Conservation (phyloP, 2,113 vertebrate species). For the Sterna hirundo region DNA sequence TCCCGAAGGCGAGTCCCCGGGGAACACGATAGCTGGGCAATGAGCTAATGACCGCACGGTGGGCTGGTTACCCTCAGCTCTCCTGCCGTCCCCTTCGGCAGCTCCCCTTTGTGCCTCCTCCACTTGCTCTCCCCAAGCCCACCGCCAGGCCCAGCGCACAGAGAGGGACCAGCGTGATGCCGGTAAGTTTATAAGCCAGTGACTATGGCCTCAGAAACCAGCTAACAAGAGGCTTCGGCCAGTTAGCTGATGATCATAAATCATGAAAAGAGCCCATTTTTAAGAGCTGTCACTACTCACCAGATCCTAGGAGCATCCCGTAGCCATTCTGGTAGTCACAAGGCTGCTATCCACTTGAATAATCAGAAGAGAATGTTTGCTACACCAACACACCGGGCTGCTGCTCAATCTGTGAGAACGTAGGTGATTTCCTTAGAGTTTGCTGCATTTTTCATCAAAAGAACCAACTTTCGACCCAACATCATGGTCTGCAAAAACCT, state of each 20-base stretch:
- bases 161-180: neutral
- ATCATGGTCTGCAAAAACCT: neutral
- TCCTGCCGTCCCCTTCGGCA: neutral
- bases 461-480: neutral
- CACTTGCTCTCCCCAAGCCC: neutral
- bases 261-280: neutral
- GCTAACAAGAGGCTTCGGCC: neutral
- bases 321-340: neutral
- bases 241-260: neutral
- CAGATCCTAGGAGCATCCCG: neutral
- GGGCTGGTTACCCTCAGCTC: neutral
- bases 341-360: neutral
- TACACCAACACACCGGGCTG: neutral
- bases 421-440: neutral
- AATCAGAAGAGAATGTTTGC: neutral
- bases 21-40: neutral
- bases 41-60: neutral
- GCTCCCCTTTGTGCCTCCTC: neutral
- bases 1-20: fast-evolving
- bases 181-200: neutral
- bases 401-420: neutral
- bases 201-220: neutral
- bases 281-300: neutral
- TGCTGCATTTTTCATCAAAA: neutral
- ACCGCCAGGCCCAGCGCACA: neutral